These are phyloP conservation scores for Masnerella sp. DNA, from an alignment of 2,888 invertebrate genomes.

Conservation along the genomic window DNA sequence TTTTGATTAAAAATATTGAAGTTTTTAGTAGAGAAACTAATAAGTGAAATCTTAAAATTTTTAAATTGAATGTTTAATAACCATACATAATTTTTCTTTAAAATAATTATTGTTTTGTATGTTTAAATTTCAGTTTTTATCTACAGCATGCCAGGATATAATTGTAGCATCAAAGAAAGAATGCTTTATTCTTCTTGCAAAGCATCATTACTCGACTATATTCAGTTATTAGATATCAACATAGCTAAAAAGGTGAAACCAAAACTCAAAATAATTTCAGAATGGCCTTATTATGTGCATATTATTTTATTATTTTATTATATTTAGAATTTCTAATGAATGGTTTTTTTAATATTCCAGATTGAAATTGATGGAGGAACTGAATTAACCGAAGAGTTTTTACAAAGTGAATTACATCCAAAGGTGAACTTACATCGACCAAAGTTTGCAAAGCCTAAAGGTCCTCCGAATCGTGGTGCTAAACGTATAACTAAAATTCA, in stretches of 20 bases:
- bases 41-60: too few species aligned
- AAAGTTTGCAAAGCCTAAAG: conserved; percentile 97
- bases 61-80: neutral
- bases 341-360: conserved; percentile 10
- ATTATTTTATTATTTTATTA: neutral
- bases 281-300: too few species aligned
- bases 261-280: too few species aligned
- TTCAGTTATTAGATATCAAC: conserved; percentile 87
- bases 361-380: conserved; percentile 84
- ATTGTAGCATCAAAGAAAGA: conserved; percentile 96
- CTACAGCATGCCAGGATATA: conserved; percentile 99
- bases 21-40: too few species aligned
- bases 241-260: conserved; percentile 89
- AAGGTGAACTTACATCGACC: conserved; percentile 91
- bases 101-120: neutral
- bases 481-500: conserved; percentile 88
- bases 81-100: neutral
- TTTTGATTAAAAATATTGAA: too few species aligned
- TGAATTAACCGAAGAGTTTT: conserved; percentile 92
- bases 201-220: conserved; percentile 90
- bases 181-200: conserved; percentile 99
- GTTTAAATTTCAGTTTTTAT: conserved; percentile 88
- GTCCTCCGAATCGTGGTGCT: conserved; percentile 95
- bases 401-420: conserved; percentile 96
- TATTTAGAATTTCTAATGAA: neutral